These are phyloP conservation scores for Zygaena filipendulae DNA, from an alignment of 2,888 invertebrate species.

Conservation along the genomic window DNA sequence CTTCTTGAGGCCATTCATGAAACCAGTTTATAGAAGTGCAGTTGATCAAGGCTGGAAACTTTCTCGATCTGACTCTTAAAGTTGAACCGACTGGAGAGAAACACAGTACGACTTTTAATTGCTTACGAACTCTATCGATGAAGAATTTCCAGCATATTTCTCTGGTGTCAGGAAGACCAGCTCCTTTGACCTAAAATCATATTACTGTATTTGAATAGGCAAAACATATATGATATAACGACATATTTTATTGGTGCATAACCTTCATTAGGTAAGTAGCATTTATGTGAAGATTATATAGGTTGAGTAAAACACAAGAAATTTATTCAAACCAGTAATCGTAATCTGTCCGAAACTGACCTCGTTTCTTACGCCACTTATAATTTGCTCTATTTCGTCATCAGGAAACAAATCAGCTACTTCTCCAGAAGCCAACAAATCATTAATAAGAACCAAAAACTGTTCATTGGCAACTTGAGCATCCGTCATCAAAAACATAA, in stretches of 20 bases:
- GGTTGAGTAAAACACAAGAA: too few relatives aligned
- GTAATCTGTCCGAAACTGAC: too few relatives aligned
- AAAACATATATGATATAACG: too few relatives aligned
- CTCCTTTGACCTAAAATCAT: conserved; percentile 79
- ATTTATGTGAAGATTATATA: too few relatives aligned
- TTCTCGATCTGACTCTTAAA: conserved; percentile 88
- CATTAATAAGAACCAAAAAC: conserved; percentile 94
- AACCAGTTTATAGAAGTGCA: conserved; percentile 98
- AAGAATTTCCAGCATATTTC: conserved; percentile 99
- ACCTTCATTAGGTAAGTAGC: too few relatives aligned
- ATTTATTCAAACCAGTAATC: too few relatives aligned
- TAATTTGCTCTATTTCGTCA: conserved; percentile 95
- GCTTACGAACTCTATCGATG: conserved; percentile 92
- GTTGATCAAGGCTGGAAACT: conserved; percentile 96
- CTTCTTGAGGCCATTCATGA: conserved; percentile 99
- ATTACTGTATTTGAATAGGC: too few relatives aligned
- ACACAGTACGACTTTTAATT: conserved; percentile 92
- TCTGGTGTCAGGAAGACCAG: conserved; percentile 90
- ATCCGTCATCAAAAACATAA: conserved; percentile 96
- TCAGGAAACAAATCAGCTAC: conserved; percentile 95
- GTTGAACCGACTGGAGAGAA: conserved; percentile 98
- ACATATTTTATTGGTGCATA: too few relatives aligned
- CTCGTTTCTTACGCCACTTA: conserved; percentile 85
- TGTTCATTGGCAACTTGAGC: conserved; percentile 97
- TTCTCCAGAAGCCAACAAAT: conserved; percentile 95